phyloP scores from a whole-genome alignment of 1,140 invertebrate genomes.

The Platorchestia sp. region DNA sequence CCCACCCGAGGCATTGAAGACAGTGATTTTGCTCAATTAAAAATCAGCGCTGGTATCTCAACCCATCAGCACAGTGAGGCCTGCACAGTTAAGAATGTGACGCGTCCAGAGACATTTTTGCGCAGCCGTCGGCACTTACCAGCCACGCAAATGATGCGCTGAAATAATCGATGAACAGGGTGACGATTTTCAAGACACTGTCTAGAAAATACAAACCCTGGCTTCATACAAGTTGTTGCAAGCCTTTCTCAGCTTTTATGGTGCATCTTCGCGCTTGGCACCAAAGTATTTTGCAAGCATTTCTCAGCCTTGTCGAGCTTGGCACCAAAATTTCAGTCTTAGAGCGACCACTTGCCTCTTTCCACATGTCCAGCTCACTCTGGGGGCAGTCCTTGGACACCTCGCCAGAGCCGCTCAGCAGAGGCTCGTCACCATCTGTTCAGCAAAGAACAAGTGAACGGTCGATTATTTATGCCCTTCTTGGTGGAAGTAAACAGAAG shows the following conservation, averaged over 20 bases:
- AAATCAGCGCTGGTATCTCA: too few relatives aligned
- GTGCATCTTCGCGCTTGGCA: background rate
- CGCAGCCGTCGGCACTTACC: too few relatives aligned
- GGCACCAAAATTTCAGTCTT: background rate
- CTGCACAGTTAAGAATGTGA: too few relatives aligned
- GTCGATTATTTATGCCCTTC: too few relatives aligned
- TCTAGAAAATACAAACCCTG: background rate
- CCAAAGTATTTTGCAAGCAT: too few relatives aligned
- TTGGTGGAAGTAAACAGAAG: too few relatives aligned
- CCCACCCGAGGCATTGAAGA: background rate
- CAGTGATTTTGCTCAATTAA: background rate
- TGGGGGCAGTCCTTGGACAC: constrained; percentile 97
- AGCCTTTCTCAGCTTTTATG: background rate
- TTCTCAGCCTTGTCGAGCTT: background rate
- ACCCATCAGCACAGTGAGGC: too few relatives aligned
- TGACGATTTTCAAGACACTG: too few relatives aligned
- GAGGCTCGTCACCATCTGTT: constrained; percentile 87
- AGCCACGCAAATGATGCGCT: too few relatives aligned
- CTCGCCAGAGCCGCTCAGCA: constrained; percentile 94
- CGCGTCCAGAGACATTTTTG: too few relatives aligned
- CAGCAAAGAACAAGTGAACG: background rate
- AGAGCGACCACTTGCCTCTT: background rate
- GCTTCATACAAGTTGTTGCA: background rate
- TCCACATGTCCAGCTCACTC: constrained; percentile 92
- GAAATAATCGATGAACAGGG: too few relatives aligned